A percentile compares a stretch with the other conserved stretches of the same genome.
phyloP scores from a whole-genome alignment of 1,140 invertebrate genomes.

The Pseudomyrmex pallidus region DNA sequence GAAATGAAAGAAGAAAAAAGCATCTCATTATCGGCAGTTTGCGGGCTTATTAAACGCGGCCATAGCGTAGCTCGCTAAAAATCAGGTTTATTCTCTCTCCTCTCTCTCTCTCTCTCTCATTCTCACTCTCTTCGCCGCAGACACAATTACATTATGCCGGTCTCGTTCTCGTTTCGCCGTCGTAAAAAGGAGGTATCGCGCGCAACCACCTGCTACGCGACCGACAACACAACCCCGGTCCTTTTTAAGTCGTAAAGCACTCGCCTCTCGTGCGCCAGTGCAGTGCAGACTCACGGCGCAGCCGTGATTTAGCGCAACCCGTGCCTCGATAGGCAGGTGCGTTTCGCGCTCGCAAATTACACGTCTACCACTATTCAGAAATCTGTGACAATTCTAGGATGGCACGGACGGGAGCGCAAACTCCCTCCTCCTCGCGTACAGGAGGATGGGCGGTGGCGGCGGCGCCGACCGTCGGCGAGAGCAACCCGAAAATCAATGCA shows the following conservation, averaged over 20 bases:
- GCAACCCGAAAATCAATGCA: constrained; percentile 70
- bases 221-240: constrained; percentile 22
- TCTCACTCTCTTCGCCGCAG: neutral
- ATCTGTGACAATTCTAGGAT: constrained; percentile 67
- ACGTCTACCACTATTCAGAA: constrained; percentile 70
- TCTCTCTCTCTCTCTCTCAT: no score
- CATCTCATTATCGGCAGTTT: neutral
- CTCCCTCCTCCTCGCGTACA: neutral
- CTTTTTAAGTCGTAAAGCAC: constrained; percentile 58
- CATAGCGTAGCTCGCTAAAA: constrained; percentile 4
- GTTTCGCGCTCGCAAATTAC: constrained; percentile 73
- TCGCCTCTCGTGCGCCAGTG: neutral
- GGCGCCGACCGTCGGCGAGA: neutral
- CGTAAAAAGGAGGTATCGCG: constrained; percentile 53
- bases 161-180: constrained; percentile 51
- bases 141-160: constrained; percentile 62
- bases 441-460: neutral
- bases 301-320: constrained; percentile 42
- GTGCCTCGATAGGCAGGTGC: constrained; percentile 69
- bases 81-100: constrained; percentile 24
- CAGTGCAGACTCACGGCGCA: neutral
- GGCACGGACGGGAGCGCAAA: constrained; percentile 22
- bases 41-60: constrained; percentile 46
- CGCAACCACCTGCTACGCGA: constrained; percentile 67
- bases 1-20: neutral